Base-by-base conservation (phyloP, 2,888 invertebrate genomes). In the Dinocampus coccinellae region DNA sequence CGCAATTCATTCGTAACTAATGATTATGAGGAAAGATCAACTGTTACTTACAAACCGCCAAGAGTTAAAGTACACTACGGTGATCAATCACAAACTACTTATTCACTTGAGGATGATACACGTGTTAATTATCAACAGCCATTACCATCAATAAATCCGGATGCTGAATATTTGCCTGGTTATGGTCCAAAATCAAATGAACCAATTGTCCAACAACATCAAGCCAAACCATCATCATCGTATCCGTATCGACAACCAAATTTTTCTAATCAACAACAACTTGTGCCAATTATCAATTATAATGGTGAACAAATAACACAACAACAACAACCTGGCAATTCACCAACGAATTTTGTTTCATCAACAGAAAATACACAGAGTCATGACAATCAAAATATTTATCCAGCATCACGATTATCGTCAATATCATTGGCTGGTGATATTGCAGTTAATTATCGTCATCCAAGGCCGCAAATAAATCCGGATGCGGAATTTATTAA, bases 111-210 rank as follows among this genome's bases (percentile, higher is more conserved):
- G 72, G 89, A 90, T 74, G 95, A 94, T 80, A 92, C 92, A 0
- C 85, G 91, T 10, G 92, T 95, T 0, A 95, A 95, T 88, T 93
- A 92, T 80, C 90, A 91, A 57, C 89, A 89, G 58, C 93, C 93
- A 3, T 86, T 92, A 62, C 93, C 93, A 0, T 88, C 90, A 1
- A 88, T 93, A 66, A 92, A 95, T 83, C 92, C 92, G 0, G 91
- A 93, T 76, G 92, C 92, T 78, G 93, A 93, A 82, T 90, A 88
- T 75, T 88, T 90, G 29, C 85, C 87, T 11, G 90, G 90, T 73
- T 88, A 87, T 20, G 88, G 89, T 77, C 82, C 81, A 16, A 75
- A 74, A 61, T 79, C 74, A 64, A 26, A 11, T 9, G 47, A 47
- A 7, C 13, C 16, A 34, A 16, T 83, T 87, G 75, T 73, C 84